Evolutionary conservation across 53 echinoderm and acorn worm species (phyloP), one percentile per base, ranked within the genome.

Genomic region (Temnopleurus reevesii): DNA sequence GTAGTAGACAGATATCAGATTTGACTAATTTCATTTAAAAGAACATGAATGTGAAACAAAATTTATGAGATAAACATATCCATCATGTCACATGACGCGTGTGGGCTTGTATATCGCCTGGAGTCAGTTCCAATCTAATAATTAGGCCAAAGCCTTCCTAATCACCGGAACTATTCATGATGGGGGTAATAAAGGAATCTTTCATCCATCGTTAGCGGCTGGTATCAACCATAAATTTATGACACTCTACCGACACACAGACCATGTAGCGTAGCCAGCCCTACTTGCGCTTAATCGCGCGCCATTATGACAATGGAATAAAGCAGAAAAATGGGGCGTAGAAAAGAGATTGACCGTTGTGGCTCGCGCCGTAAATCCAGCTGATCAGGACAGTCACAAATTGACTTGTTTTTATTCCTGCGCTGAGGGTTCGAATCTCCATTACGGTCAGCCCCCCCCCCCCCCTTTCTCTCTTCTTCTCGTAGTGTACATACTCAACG

Each of bases 151-250:
- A 46, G 5, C 46, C 27, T 49, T 47, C n/a, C 29, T 77, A 77
- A 77, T 77, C 79, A 77, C 79, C 46, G 79, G 79, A 49, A 77
- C 66, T 66, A 18, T 66, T 66, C 41, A 66, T 38, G n/a, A n/a
- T 0, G 38, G 1, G 59, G 66, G 66, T 66, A 66, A 41, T 66
- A 66, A 38, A 66, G 41, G 38, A 38, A 38, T 35, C 66, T 66
- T 61, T 66, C 66, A 38, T n/a, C 66, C 21, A 5, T 66, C 66
- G 19, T 66, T 66, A 36, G 4, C 38, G 8, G 13, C 6, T 38
- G 38, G 66, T 41, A 66, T 66, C 21, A 41, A 66, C 66, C 66
- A 66, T 66, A 66, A 66, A 66, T 66, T 6, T 66, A 38, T 41
- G 18, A 41, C 66, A 38, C 41, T n/a, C 19, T 66, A 21, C 21